A percentile compares a stretch with the other conserved stretches of the same genome.
Evolutionary conservation across 1,140 invertebrate genomes (phyloP).

Genomic region (Stegodyphus dumicola): DNA sequence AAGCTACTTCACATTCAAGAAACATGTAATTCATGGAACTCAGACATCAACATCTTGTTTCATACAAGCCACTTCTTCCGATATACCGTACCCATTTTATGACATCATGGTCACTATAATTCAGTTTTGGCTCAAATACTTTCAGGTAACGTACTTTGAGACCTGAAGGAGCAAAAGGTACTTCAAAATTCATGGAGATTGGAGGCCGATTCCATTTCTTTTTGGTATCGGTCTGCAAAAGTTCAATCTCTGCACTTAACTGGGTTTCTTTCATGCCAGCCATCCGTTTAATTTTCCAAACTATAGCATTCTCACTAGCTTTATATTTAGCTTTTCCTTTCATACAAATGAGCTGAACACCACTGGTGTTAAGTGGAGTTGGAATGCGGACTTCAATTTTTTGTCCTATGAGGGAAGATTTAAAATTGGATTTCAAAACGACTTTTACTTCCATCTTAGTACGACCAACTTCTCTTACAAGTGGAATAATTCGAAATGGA

Average conservation of each 20-base stretch:
- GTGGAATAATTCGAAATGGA: constrained; percentile 98
- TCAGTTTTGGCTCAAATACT: constrained; percentile 99
- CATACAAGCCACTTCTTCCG: constrained; percentile 97
- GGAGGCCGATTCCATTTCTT: constrained; percentile 99
- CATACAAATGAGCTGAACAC: constrained; percentile 97
- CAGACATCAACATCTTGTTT: constrained; percentile 88
- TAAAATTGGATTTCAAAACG: constrained; percentile 99
- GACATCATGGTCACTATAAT: constrained; percentile 99
- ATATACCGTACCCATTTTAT: constrained; percentile 99
- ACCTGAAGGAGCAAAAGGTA: constrained; percentile 96
- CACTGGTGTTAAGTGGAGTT: constrained; percentile 98
- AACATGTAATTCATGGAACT: constrained; percentile 40
- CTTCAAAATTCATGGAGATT: constrained; percentile 99
- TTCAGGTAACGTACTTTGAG: constrained; percentile 99
- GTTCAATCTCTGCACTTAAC: constrained; percentile 98
- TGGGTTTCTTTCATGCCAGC: constrained; percentile 99
- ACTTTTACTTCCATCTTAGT: constrained; percentile 99
- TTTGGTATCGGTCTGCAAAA: constrained; percentile 98
- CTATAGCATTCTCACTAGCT: constrained; percentile 99
- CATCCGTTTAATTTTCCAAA: constrained; percentile 99
- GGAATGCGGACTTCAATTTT: constrained; percentile 99
- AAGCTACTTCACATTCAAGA: constrained; percentile 48
- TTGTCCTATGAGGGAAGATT: constrained; percentile 96
- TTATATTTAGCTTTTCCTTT: constrained; percentile 99
- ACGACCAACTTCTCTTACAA: constrained; percentile 96